Conservation (phyloP, 2,113 vertebrate species). For the Albula glossodonta region DNA sequence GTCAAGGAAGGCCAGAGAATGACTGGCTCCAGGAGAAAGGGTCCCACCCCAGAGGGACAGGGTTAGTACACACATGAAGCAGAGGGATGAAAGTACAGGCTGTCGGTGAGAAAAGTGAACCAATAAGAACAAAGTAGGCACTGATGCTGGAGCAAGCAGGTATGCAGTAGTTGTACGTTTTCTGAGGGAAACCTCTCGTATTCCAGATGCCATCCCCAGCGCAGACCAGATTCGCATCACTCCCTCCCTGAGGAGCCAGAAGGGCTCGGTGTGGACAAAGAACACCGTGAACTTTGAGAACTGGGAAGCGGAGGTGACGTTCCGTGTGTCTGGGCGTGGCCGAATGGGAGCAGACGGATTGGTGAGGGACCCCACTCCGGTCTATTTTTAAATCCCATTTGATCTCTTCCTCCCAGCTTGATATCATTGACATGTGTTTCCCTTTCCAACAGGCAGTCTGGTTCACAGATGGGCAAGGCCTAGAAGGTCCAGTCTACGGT, state of each 20-base stretch:
- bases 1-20: neutral
- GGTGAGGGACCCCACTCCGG: constrained; percentile 63
- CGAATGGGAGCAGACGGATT: constrained; percentile 93
- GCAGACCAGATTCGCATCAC: constrained; percentile 93
- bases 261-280: constrained; percentile 91
- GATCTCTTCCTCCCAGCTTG: neutral
- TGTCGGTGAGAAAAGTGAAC: no score
- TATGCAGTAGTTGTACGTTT: neutral
- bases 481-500: constrained; percentile 92
- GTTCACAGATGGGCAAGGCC: constrained; percentile 85
- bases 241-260: constrained; percentile 91
- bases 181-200: neutral
- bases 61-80: neutral
- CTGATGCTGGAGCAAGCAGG: neutral
- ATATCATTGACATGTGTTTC: neutral
- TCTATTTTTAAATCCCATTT: neutral
- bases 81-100: neutral
- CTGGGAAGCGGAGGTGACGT: constrained; percentile 93
- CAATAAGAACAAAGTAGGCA: neutral
- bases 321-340: constrained; percentile 90
- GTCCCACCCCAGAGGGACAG: neutral
- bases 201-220: constrained; percentile 90
- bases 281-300: constrained; percentile 77
- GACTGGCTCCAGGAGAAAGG: neutral
- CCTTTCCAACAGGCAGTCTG: constrained; percentile 80